Evolutionary conservation across 2,888 invertebrate species (phyloP), one percentile per base, ranked within the genome.

Genomic region (Bedellia somnulentella): DNA sequence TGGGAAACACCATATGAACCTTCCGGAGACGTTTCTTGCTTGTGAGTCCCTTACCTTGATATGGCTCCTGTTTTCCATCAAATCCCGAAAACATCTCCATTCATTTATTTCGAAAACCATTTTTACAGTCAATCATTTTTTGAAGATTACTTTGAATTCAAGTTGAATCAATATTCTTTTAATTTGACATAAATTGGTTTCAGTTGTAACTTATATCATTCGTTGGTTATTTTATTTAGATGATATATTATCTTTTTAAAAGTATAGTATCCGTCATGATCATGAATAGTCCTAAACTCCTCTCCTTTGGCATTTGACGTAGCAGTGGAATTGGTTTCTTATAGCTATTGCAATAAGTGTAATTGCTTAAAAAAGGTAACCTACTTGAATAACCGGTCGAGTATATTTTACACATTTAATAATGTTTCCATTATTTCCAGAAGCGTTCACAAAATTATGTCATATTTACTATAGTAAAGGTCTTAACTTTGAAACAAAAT

Each of bases 311-410:
- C 36, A 25, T 35, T 43, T 15, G 57, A 67, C 57, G 67, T 71
- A 73, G 73, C 75, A 64, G 70, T 73, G 73, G 71, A 64, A 58
- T 73, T 73, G 70, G 70, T 73, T 68, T 71, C 70, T 63, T 58
- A 56, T 70, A 68, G 62, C 67, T 70, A 60, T 60, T 44, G 50
- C 43, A 49, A 47, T 25, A 50, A 48, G 49, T 57, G 47, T 36
- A 55, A 57, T 61, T 60, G 67, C 70, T 75, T 73, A 67, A 71
- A 66, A 64, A 70, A 71, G 73, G 61, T 68, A 66, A 67, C 48
- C 52, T 42, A 44, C 37, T 16, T 24, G n/a, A n/a, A n/a, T n/a
- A n/a, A n/a, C n/a, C n/a, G n/a, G n/a, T 46, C 49, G 47, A 47
- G 42, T 47, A 43, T 38, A 41, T 46, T 46, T 43, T 43, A 48